Evolutionary conservation across 2,888 invertebrate species (phyloP).

Genomic region (Harpalus rufipes): DNA sequence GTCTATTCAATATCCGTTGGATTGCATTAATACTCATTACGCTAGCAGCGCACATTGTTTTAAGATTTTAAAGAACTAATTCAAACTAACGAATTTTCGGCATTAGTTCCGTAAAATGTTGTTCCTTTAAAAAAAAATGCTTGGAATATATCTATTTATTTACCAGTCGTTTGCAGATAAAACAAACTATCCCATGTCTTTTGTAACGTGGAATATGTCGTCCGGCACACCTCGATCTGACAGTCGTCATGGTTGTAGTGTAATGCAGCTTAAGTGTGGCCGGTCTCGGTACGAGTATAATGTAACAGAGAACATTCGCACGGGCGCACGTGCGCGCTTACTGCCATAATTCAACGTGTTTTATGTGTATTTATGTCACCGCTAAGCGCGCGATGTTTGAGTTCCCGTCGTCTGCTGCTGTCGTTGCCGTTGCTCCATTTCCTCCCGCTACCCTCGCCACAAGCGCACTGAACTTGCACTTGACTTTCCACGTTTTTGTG

Average conservation of each 20-base stretch:
- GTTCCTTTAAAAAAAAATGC: too few species aligned
- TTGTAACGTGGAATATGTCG: not conserved
- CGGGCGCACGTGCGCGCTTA: conserved; percentile 35
- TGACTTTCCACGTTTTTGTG: not conserved
- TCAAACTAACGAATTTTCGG: too few species aligned
- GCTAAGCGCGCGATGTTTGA: conserved; percentile 46
- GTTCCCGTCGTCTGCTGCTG: conserved; percentile 28
- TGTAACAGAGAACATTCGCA: conserved; percentile 25
- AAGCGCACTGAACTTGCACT: conserved; percentile 20
- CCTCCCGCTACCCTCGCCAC: conserved; percentile 15
- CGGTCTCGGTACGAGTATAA: conserved; percentile 2
- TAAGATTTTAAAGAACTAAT: too few species aligned
- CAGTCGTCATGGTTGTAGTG: conserved; percentile 52
- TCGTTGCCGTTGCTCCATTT: not conserved
- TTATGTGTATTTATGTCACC: conserved; percentile 53
- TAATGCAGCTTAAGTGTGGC: conserved; percentile 61
- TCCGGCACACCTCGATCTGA: conserved; percentile 35
- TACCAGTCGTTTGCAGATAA: too few species aligned
- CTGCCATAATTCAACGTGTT: conserved; percentile 47
- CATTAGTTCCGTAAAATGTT: too few species aligned
- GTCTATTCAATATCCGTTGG: too few species aligned
- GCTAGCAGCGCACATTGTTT: too few species aligned
- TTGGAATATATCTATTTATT: too few species aligned
- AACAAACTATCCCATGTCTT: not conserved
- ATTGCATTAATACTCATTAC: too few species aligned